Base-by-base conservation (phyloP, 2,113 vertebrate species). In the Myotis brandtii region DNA sequence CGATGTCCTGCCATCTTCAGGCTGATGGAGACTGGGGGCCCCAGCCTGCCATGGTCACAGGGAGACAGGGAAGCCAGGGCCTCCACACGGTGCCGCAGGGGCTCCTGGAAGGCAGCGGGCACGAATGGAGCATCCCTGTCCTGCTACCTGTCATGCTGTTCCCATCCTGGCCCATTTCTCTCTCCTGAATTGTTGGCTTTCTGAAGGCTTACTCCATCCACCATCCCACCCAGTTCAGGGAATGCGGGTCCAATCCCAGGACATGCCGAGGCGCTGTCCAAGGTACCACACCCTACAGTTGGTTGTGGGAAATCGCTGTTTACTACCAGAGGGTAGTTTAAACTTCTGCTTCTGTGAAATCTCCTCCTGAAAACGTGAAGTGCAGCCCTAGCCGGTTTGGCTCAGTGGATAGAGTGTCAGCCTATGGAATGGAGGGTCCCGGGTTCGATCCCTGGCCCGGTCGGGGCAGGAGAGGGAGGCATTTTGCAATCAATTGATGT, bases 1-100 rank as follows among this genome's bases (percentile, higher is more conserved):
- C 95, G 93, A 94, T 97, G 96, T 95, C 92, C 81, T 89, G 90
- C 84, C 43, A 52, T 89, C 96, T 69, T 88, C 48, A 84, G 80
- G 75, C 70, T 89, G 95, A 46, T 92, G 91, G 30, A 89, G 86
- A 86, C 52, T 67, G 56, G 54, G 84, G 91, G 96, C 62, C 91
- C 77, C 52, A 72, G 83, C 76, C 89, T 94, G 75, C 56, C 48
- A 2, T 59, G 75, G 87, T 64, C 8, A 27, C 72, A 30, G 59
- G 18, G 85, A 94, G 86, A 82, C 87, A 95, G 95, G 97, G 96
- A 95, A 67, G 43, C 59, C 16, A 30, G 50, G 72, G 76, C 79
- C 95, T 86, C 86, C 88, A 76, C 91, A 88, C 54, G 59, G 70
- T 48, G 56, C 96, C 86, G 77, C 43, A 1, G 67, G 86, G 93